Evolutionary conservation across 2,113 vertebrate species (phyloP), one percentile per base, ranked within the genome.

Genomic region (Uria aalge): DNA sequence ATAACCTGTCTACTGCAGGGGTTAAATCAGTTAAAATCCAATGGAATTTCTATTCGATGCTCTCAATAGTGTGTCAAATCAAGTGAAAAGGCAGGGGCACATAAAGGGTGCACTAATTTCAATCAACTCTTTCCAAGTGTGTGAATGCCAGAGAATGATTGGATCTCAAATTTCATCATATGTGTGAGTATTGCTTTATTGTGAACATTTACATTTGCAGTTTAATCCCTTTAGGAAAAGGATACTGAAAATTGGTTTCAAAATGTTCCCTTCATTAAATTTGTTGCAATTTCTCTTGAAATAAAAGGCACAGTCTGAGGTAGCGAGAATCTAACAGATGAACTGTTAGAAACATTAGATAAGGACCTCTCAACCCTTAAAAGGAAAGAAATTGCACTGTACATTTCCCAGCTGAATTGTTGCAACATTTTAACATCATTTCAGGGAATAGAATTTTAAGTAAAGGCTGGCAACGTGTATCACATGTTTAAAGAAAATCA

Each of bases 181-280:
- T 43, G 71, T 91, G 91, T 38, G 92, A 97, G 53, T 76, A 95
- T 86, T 88, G 77, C 92, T 84, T 97, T 96, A 92, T 96, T 96
- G 95, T 86, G 96, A 96, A 87, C 96, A 95, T 96, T 96, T 96
- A 96, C 95, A 97, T 97, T 95, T 95, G 88, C 55, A 57, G 47
- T 92, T 90, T 90, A 96, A 96, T 96, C 95, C 95, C 94, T 96
- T 95, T 96, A 96, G 97, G 95, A 96, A 94, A 95, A 97, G 83
- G 92, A 94, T 84, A 74, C 71, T 82, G 94, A 97, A 97, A 97
- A 97, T 93, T 81, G 90, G 91, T 96, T 97, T 96, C 56, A 87
- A 91, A 98, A 97, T 87, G 87, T 78, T 92, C 86, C 89, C 80
- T 94, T 97, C 96, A 97, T 97, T 97, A 98, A 96, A 98, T 96